Base-by-base conservation (phyloP, 1,140 invertebrate genomes). In the Drosophila azteca region DNA sequence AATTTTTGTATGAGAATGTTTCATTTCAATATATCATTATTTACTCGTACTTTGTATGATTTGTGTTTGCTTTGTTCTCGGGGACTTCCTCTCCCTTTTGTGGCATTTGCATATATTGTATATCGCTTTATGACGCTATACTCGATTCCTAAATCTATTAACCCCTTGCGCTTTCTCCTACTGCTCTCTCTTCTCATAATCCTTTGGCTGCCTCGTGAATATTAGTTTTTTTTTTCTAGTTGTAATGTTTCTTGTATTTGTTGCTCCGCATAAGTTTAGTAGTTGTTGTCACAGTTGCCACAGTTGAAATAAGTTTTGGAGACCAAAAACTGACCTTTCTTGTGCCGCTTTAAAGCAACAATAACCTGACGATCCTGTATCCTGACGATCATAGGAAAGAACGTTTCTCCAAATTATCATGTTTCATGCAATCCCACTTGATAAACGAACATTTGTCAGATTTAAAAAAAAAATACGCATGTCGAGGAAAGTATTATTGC, bases 1-100 rank as follows among this genome's bases (percentile, higher is more conserved):
- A 88, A 88, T 77, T 78, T 77, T 55, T 74, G 79, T 80, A 65
- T 85, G 84, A 83, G 83, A 88, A 88, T 88, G 83, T 69, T 79
- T 78, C 50, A 73, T 35, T 54, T 63, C 35, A 39, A 39, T 72
- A 53, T 64, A 72, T 72, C 49, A 49, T 50, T 61, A 65, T 78
- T 77, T 65, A 63, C 35, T 39, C 35, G 35, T 39, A 39, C 67
- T 77, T 77, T 80, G 60, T 68, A 51, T 77, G 72, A 62, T 79
- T 73, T 79, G 64, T 64, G 58, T 79, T 59, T 77, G 52, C 77
- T 55, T 41, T 71, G 41, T 48, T 55, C 31, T 61, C 58, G 57
- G 57, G n/a, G 46, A 31, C 45, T 57, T 29, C 11, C 44, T 31
- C 17, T 57, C 52, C 39, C 20, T 43, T 60, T 51, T 67, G 61